Conservation (phyloP, 2,888 invertebrate genomes). For the Rhopalosiphum nymphaeae region DNA sequence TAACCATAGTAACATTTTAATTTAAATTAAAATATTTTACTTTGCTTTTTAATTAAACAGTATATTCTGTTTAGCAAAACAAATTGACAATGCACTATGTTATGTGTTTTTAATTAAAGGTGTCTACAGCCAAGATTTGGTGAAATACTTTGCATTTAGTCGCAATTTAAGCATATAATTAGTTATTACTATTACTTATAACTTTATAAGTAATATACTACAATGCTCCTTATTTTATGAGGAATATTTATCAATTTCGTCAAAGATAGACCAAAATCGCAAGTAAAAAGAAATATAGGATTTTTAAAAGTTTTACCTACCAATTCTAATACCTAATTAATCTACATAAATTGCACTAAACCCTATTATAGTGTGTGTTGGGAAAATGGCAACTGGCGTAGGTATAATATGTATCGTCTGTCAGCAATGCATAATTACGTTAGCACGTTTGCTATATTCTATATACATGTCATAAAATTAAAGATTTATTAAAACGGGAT, state of each 20-base stretch:
- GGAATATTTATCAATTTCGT: not conserved
- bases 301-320: not conserved
- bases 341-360: not conserved
- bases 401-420: not conserved
- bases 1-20: not conserved
- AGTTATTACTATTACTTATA: not conserved
- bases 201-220: not conserved
- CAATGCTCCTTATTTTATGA: not conserved
- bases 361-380: not conserved
- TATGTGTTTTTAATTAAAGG: not conserved
- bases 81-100: not conserved
- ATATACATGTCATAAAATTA: not conserved
- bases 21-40: not conserved
- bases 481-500: not conserved
- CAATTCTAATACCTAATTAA: too few relatives aligned
- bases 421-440: not conserved
- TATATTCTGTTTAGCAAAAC: not conserved
- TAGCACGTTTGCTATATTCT: too few relatives aligned
- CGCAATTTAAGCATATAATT: not conserved
- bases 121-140: not conserved
- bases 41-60: not conserved
- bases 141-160: not conserved
- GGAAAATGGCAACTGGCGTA: not conserved
- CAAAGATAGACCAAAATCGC: too few relatives aligned
- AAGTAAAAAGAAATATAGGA: not conserved